These are phyloP conservation scores for Oikopleura vanhoeffeni DNA, from an alignment of 23 tunicate species.

Conservation along the genomic window DNA sequence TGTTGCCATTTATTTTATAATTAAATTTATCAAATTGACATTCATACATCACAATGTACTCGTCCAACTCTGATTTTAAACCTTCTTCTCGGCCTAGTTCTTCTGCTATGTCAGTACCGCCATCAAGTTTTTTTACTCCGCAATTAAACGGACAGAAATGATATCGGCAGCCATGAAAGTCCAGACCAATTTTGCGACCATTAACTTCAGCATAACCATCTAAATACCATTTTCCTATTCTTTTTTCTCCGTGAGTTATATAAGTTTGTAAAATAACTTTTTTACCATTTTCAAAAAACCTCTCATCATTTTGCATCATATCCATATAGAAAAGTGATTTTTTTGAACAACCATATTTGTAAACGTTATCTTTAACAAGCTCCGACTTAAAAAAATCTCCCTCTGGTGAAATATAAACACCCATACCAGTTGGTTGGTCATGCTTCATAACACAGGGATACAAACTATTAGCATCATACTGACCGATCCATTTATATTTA, in stretches of 20 bases:
- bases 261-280: not conserved
- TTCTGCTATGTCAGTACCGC: too few species aligned
- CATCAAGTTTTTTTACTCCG: not conserved
- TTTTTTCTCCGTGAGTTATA: not conserved
- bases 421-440: not conserved
- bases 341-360: not conserved
- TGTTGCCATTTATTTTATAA: too few species aligned
- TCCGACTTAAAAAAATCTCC: not conserved
- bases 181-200: not conserved
- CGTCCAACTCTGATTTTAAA: too few species aligned
- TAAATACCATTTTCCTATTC: not conserved
- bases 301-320: not conserved
- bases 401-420: not conserved
- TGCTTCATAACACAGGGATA: not conserved
- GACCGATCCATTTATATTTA: not conserved
- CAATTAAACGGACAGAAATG: constrained; percentile 3
- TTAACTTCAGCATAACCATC: not conserved
- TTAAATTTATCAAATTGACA: too few species aligned
- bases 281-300: not conserved
- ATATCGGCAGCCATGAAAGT: constrained; percentile 4
- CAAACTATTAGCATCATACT: not conserved
- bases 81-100: too few species aligned
- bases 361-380: not conserved
- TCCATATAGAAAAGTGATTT: not conserved
- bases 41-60: too few species aligned